Percentiles rank a stretch among this genome's conserved stretches.
Evolutionary conservation across 2,888 invertebrate species (phyloP).

Genomic region (Acrobasis suavella): DNA sequence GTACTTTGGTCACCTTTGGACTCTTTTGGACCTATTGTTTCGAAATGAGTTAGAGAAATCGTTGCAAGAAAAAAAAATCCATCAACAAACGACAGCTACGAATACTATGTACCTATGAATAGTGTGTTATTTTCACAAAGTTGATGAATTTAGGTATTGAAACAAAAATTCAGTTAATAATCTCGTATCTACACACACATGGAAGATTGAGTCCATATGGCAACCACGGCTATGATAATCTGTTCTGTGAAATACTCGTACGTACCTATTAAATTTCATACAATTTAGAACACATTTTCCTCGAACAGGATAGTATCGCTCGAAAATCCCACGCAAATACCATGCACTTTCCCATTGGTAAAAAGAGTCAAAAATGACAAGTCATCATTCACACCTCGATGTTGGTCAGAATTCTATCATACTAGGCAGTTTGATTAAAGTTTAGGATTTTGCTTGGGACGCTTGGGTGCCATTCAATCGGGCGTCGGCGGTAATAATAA

Average conservation of each 20-base stretch:
- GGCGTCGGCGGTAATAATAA: conserved; percentile 6
- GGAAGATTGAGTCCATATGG: neutral
- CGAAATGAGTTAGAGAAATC: conserved; percentile 9
- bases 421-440: neutral
- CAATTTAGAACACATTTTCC: too few relatives aligned
- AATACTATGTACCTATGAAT: neutral
- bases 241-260: neutral
- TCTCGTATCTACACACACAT: neutral
- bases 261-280: too few relatives aligned
- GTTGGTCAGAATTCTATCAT: too few relatives aligned
- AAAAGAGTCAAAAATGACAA: too few relatives aligned
- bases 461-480: conserved; percentile 15
- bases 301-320: too few relatives aligned
- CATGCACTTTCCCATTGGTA: too few relatives aligned
- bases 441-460: neutral
- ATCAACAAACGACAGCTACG: neutral
- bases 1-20: conserved; percentile 20
- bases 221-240: neutral
- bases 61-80: conserved; percentile 1
- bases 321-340: too few relatives aligned
- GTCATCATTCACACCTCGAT: too few relatives aligned
- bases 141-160: neutral
- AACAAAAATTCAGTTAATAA: neutral
- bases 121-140: neutral
- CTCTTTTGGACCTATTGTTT: conserved; percentile 18